Evolutionary conservation across 2,888 invertebrate genomes (phyloP).

Genomic region (Chymomyza fuscimana): DNA sequence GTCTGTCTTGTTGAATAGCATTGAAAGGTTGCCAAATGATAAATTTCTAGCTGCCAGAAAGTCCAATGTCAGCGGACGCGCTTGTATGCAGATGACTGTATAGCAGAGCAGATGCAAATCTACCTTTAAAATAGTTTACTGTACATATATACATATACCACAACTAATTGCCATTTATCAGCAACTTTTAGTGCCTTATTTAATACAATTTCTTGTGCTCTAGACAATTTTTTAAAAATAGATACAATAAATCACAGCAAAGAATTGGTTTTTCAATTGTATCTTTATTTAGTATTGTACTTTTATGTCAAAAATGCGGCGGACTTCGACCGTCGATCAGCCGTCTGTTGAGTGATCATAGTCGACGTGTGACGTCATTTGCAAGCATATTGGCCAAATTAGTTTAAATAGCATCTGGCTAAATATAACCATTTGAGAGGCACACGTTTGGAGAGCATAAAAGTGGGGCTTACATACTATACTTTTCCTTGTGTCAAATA

Average conservation of each 20-base stretch:
- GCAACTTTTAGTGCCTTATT: constrained; percentile 33
- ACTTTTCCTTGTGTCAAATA: not conserved
- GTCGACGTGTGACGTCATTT: constrained; percentile 59
- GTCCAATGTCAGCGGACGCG: constrained; percentile 28
- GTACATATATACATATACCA: not conserved
- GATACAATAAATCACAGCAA: not conserved
- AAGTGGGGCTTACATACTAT: constrained; percentile 18
- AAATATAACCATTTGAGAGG: not conserved
- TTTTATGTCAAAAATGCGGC: constrained; percentile 20
- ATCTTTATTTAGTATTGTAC: constrained; percentile 31
- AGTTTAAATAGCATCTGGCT: not conserved
- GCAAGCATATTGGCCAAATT: constrained; percentile 13
- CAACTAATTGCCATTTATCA: constrained; percentile 62
- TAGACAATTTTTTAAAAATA: not conserved
- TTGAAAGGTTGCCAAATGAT: constrained; percentile 62
- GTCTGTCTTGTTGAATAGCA: constrained; percentile 37
- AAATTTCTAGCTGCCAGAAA: constrained; percentile 24
- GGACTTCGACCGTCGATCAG: constrained; percentile 46
- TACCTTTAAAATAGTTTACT: constrained; percentile 1
- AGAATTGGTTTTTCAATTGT: constrained; percentile 30
- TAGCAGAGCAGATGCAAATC: not conserved
- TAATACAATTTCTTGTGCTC: not conserved
- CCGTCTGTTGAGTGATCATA: constrained; percentile 57
- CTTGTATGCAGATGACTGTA: constrained; percentile 1
- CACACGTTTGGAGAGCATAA: constrained; percentile 28